phyloP scores from a whole-genome alignment of 2,797 vertebrate genomes.

The Silurus lanzhouensis region DNA sequence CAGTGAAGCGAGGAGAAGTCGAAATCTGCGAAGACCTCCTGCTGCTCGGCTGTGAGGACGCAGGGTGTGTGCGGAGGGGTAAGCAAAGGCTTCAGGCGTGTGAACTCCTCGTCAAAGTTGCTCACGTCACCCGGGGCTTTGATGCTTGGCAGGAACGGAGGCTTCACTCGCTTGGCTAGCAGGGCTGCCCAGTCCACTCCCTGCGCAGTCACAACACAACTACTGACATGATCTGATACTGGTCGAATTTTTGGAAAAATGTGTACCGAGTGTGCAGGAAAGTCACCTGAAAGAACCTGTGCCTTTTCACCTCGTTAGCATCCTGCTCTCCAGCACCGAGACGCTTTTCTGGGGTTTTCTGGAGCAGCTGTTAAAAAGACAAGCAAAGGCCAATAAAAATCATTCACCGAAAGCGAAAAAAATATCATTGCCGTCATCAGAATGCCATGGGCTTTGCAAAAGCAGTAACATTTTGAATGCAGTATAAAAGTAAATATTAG shows the following conservation, averaged over 20 bases:
- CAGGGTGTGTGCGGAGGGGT: conserved; percentile 78
- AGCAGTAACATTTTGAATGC: background rate
- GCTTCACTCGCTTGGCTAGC: conserved; percentile 78
- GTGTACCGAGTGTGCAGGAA: conserved; percentile 6
- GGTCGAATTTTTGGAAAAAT: background rate
- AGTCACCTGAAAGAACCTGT: conserved; percentile 87
- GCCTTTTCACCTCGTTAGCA: conserved; percentile 85
- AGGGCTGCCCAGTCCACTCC: conserved; percentile 84
- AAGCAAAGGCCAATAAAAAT: background rate
- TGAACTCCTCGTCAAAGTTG: conserved; percentile 94
- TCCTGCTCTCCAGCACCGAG: conserved; percentile 86
- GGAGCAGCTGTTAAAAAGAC: conserved; percentile 78
- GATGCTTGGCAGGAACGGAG: conserved; percentile 85
- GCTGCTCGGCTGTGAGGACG: conserved; percentile 76
- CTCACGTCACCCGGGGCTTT: conserved; percentile 78
- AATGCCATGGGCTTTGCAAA: background rate
- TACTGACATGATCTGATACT: background rate
- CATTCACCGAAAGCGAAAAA: background rate
- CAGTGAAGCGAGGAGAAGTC: conserved; percentile 82
- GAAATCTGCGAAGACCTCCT: conserved; percentile 85
- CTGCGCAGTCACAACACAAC: conserved; percentile 66
- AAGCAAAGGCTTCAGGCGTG: conserved; percentile 81
- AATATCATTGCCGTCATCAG: background rate
- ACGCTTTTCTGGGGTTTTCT: conserved; percentile 84
- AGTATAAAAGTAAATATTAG: background rate